These are phyloP conservation scores for Orthosia gothica DNA, from an alignment of 2,888 invertebrate species.

Conservation along the genomic window DNA sequence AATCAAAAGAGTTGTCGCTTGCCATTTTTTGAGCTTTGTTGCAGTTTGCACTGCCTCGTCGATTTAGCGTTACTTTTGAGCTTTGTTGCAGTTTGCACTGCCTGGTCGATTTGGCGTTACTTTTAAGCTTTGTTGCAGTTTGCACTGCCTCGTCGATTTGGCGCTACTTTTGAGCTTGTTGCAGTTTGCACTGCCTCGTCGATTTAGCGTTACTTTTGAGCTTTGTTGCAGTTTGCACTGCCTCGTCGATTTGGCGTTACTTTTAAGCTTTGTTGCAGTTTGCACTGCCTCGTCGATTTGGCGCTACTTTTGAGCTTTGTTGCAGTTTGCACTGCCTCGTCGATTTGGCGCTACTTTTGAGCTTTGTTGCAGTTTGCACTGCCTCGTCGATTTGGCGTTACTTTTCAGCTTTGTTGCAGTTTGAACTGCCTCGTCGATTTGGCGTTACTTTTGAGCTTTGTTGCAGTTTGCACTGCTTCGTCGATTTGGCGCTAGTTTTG, in stretches of 20 bases:
- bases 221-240: not conserved
- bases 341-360: not conserved
- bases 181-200: not conserved
- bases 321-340: not conserved
- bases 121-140: not conserved
- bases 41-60: not conserved
- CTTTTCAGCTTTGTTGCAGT: not conserved
- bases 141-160: not conserved
- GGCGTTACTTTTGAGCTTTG: not conserved
- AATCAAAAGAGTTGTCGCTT: too few species aligned
- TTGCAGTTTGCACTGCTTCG: not conserved
- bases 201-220: not conserved
- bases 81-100: not conserved
- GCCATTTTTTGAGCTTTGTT: not conserved
- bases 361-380: not conserved
- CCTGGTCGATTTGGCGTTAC: not conserved
- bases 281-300: not conserved
- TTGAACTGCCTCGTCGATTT: not conserved
- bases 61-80: not conserved
- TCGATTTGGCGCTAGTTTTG: not conserved
- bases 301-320: not conserved
- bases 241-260: not conserved
- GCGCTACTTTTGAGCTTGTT: not conserved
- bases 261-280: not conserved
- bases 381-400: not conserved